These are phyloP conservation scores for Neolamprologus devosi DNA, from an alignment of 2,113 vertebrate species.

Conservation along the genomic window DNA sequence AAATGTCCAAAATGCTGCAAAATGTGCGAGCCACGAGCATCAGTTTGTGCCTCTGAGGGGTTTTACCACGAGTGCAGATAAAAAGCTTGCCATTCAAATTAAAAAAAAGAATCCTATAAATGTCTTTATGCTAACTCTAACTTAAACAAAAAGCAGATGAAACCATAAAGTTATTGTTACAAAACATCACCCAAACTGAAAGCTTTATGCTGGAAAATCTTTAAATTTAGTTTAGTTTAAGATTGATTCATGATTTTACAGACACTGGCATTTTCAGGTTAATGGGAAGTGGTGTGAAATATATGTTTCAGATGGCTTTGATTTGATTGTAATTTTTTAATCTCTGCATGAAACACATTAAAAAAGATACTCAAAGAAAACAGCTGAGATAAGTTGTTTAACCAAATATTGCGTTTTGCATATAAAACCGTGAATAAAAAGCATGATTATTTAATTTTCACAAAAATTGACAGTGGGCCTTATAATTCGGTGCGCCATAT, in stretches of 20 bases:
- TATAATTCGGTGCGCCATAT: not conserved
- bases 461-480: not conserved
- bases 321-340: not conserved
- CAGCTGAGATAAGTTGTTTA: not conserved
- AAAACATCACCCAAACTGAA: not conserved
- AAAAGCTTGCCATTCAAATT: not conserved
- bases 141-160: not conserved
- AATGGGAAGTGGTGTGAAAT: not conserved
- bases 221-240: not conserved
- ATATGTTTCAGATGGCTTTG: not conserved
- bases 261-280: not conserved
- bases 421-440: not conserved
- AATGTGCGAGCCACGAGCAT: not conserved
- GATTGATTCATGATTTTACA: not conserved
- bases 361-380: not conserved
- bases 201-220: not conserved
- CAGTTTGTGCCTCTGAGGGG: slow-evolving; percentile 11
- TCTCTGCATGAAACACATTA: not conserved
- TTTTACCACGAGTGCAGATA: not conserved
- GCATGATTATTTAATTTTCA: not conserved
- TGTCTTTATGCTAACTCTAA: not conserved
- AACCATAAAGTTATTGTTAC: not conserved
- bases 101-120: not conserved
- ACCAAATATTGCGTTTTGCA: not conserved
- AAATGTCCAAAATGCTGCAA: not conserved